Percentiles rank a stretch among this genome's conserved stretches.
phyloP scores from a whole-genome alignment of 2,888 invertebrate genomes.

The Eremobia ochroleuca region DNA sequence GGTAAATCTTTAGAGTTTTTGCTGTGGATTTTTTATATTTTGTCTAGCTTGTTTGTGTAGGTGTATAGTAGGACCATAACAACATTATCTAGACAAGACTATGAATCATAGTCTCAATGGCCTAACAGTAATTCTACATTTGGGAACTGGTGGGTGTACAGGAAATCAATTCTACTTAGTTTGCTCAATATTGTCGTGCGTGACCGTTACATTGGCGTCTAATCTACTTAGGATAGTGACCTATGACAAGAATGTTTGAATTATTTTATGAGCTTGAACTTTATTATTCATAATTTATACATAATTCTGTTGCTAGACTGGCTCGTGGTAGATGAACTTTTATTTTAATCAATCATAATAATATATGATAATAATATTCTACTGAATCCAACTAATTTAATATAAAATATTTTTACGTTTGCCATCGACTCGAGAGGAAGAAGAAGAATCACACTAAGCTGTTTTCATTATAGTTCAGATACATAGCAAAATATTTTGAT shows the following conservation, averaged over 20 bases:
- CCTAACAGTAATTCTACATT: constrained; percentile 31
- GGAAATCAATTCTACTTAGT: constrained; percentile 16
- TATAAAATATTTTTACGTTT: not conserved
- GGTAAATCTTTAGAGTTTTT: not conserved
- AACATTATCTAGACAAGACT: not conserved
- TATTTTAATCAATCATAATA: not conserved
- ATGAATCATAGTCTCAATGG: not conserved
- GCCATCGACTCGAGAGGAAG: not conserved
- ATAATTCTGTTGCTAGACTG: constrained; percentile 5
- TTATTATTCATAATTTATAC: constrained; percentile 9
- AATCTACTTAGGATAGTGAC: constrained; percentile 28
- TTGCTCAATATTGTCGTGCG: not conserved
- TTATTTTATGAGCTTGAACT: constrained; percentile 10
- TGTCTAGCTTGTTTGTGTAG: not conserved
- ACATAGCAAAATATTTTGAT: not conserved
- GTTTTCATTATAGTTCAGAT: not conserved
- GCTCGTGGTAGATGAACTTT: not conserved
- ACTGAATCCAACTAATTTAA: not conserved
- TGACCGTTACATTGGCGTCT: constrained; percentile 22
- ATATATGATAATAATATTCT: not conserved
- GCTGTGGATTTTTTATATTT: not conserved
- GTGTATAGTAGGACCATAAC: not conserved
- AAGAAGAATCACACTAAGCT: not conserved
- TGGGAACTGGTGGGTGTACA: constrained; percentile 32
- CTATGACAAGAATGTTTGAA: constrained; percentile 30